Base-by-base conservation (phyloP, 2,113 vertebrate genomes). In the Hylia prasina region DNA sequence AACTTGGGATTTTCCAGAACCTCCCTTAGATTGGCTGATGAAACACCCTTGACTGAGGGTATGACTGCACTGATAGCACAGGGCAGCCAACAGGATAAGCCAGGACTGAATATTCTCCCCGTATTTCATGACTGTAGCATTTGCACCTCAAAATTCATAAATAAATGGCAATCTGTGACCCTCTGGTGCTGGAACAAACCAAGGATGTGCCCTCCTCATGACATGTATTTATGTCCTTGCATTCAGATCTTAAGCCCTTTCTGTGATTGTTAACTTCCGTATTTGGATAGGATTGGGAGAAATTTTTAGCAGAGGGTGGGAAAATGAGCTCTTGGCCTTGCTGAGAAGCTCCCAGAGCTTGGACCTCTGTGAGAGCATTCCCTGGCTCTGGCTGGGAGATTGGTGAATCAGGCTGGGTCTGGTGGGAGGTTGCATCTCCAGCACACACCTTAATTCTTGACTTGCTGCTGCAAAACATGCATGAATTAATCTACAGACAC, bases 101-200 rank as follows among this genome's bases (percentile, higher is more conserved):
- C 39, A 18, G 44, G 31, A 48, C 47, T 88, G 33, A 48, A 9
- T 23, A 27, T 27, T 31, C 20, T 24, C 21, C 14, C 33, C 77
- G 0, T 19, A 21, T 58, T 78, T 66, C 15, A 24, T 69, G 48
- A 28, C 15, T 2, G 8, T 3, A 45, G 18, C 5, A 18, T 39
- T 68, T 56, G 18, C 10, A 44, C 22, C 68, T 44, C 44, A 18
- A 53, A 51, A 66, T 68, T 58, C 19, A 31, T 37, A 56, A 60
- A 42, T 40, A 35, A 3, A 10, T 13, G 28, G 37, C 40, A 9
- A 40, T 27, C 81, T 60, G 45, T 4, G 60, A 63, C 15, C n/a
- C 33, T 39, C 24, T 72, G 50, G 10, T 71, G 57, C 50, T 69
- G 58, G 45, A 50, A 50, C 22, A n/a, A 76, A 60, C 3, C 35